phyloP scores from a whole-genome alignment of 2,113 vertebrate genomes.

The Pimephales promelas region DNA sequence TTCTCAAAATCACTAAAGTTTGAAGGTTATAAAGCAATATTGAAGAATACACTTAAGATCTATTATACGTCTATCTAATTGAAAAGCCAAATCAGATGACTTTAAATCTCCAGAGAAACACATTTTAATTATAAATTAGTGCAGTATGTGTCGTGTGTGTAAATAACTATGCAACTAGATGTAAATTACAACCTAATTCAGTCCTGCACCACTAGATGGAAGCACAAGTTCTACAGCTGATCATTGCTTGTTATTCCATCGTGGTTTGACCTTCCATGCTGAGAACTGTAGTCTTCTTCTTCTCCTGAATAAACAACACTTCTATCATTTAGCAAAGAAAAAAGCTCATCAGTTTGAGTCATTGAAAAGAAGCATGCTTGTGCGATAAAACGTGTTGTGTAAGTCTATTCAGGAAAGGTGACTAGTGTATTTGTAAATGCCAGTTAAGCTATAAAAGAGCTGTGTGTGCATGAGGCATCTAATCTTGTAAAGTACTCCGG shows the following conservation, averaged over 20 bases:
- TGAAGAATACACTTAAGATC: no score
- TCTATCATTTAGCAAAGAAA: neutral
- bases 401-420: neutral
- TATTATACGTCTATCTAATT: neutral
- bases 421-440: constrained; percentile 14
- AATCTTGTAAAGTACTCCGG: constrained; percentile 47
- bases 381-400: neutral
- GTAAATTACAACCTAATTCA: neutral
- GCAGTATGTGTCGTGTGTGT: neutral
- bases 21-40: neutral
- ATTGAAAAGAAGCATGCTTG: neutral
- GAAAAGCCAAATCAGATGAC: neutral
- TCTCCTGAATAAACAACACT: neutral
- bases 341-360: neutral
- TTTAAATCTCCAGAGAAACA: neutral
- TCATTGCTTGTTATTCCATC: neutral
- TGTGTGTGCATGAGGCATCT: constrained; percentile 48
- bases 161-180: neutral
- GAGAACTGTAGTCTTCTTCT: neutral
- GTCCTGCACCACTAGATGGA: neutral
- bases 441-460: constrained; percentile 33
- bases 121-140: neutral
- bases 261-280: neutral
- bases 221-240: neutral
- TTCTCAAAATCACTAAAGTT: neutral